Percentiles rank a stretch among this genome's conserved stretches.
phyloP scores from a whole-genome alignment of 2,888 invertebrate genomes.

The Acutogordius australiensis region DNA sequence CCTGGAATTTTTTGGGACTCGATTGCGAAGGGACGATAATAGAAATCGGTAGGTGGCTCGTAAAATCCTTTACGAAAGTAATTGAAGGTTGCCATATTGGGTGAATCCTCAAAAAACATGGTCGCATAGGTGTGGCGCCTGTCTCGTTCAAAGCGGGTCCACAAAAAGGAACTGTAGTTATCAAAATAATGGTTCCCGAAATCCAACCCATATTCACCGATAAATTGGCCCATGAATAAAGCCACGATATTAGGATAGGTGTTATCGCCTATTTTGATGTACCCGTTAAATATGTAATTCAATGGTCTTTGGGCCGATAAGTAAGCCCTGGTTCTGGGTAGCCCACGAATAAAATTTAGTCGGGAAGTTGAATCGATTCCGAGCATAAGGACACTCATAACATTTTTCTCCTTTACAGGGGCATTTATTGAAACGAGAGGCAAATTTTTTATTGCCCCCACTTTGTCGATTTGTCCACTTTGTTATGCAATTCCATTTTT shows the following conservation, averaged over 20 bases:
- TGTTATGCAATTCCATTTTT: too few relatives aligned
- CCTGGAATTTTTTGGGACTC: neutral
- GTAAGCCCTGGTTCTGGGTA: neutral
- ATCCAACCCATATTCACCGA: neutral
- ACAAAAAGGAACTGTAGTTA: neutral
- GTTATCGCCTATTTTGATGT: neutral
- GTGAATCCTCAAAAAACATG: neutral
- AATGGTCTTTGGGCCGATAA: neutral
- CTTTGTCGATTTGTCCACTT: too few relatives aligned
- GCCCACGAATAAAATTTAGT: neutral
- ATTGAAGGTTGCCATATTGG: neutral
- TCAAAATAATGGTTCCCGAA: neutral
- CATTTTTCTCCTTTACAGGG: too few relatives aligned
- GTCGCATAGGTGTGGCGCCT: too few relatives aligned
- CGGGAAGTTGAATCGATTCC: neutral
- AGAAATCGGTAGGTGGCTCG: constrained; percentile 22
- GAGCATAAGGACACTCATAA: neutral
- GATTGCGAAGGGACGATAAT: constrained; percentile 21
- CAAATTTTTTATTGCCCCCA: too few relatives aligned
- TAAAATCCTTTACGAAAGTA: constrained; percentile 19
- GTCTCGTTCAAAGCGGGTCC: neutral
- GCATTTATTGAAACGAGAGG: too few relatives aligned
- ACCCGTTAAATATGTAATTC: neutral
- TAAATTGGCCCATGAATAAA: neutral
- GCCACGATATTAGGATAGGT: neutral